These are phyloP conservation scores for Ciconia boyciana DNA, from an alignment of 2,113 vertebrate species.

Conservation along the genomic window DNA sequence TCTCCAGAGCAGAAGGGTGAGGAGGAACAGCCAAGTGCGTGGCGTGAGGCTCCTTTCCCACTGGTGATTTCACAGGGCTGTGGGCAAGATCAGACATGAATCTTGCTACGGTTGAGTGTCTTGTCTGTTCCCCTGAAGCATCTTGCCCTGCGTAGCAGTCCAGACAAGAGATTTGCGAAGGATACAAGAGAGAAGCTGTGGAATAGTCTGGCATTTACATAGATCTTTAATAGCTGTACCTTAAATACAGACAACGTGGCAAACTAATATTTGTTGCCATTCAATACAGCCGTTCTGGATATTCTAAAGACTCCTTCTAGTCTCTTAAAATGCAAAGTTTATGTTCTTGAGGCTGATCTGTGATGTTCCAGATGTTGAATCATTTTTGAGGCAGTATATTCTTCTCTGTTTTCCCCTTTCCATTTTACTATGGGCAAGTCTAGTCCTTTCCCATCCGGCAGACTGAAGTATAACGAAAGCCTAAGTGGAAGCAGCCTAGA, in stretches of 20 bases:
- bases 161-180: background rate
- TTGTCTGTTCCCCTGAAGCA: no score
- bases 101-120: background rate
- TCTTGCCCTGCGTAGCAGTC: no score
- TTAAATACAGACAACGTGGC: background rate
- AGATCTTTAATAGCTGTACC: background rate
- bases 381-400: background rate
- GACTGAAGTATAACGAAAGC: accelerated
- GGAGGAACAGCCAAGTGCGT: background rate
- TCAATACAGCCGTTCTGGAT: background rate
- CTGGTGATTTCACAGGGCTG: background rate
- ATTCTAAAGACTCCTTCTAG: background rate
- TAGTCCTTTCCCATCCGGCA: background rate
- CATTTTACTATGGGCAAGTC: no score
- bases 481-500: background rate
- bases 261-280: background rate
- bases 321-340: background rate
- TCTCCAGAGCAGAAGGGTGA: background rate
- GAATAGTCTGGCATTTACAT: background rate
- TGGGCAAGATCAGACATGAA: background rate
- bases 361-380: background rate
- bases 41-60: background rate
- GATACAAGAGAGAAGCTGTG: background rate
- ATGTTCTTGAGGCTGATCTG: background rate
- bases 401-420: background rate